These are phyloP conservation scores for Papilio gigon DNA, from an alignment of 2,888 invertebrate genomes.

Conservation along the genomic window DNA sequence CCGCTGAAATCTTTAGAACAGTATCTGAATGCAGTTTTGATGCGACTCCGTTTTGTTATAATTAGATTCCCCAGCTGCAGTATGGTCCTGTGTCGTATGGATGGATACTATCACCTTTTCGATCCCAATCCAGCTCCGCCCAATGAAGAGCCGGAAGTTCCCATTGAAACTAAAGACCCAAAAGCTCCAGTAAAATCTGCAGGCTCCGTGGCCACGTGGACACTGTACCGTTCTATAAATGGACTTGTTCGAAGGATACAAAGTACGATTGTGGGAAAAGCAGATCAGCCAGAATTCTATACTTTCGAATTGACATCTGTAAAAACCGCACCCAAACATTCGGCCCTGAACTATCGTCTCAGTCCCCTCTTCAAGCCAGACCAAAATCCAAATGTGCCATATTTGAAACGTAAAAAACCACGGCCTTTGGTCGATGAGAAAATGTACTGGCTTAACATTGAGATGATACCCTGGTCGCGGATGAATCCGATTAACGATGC, in stretches of 20 bases:
- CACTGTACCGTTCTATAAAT: constrained; percentile 69
- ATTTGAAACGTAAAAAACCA: constrained; percentile 59
- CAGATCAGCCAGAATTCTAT: constrained; percentile 75
- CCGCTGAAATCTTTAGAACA: constrained; percentile 71
- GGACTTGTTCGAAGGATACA: constrained; percentile 62
- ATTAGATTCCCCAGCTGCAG: constrained; percentile 81
- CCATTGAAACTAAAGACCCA: constrained; percentile 21
- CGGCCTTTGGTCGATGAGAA: constrained; percentile 73
- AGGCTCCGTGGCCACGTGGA: constrained; percentile 71
- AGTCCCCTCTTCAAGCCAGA: constrained; percentile 74
- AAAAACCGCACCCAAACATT: constrained; percentile 76
- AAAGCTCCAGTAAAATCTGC: constrained; percentile 25
- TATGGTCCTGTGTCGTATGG: constrained; percentile 81
- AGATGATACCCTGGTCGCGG: constrained; percentile 72
- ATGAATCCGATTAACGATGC: constrained; percentile 67
- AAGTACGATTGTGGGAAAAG: constrained; percentile 51
- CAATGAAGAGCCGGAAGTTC: constrained; percentile 50
- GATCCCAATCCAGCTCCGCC: constrained; percentile 81
- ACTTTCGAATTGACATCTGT: constrained; percentile 82
- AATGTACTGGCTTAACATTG: constrained; percentile 75
- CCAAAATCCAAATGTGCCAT: constrained; percentile 67
- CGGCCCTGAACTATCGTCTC: constrained; percentile 69
- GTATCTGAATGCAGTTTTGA: constrained; percentile 69
- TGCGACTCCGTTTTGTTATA: constrained; percentile 80
- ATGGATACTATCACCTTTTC: constrained; percentile 83